Conservation (phyloP, 2,888 invertebrate species). For the Agelastica alni region DNA sequence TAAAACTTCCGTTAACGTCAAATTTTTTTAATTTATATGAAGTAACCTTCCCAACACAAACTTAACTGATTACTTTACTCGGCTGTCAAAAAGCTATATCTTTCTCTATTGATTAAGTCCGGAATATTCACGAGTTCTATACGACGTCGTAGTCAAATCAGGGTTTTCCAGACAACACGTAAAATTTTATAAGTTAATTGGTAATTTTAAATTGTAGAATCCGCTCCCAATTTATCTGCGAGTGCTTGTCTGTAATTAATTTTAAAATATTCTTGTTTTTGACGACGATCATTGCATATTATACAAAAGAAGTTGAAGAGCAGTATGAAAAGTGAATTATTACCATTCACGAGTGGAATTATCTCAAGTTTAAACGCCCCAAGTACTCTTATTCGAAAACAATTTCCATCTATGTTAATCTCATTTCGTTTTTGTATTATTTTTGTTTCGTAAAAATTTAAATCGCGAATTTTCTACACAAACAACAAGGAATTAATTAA, state of each 20-base stretch:
- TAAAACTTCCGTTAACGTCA: too few species aligned
- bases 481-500: too few species aligned
- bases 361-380: conserved; percentile 53
- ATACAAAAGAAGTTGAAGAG: conserved; percentile 49
- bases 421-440: neutral
- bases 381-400: conserved; percentile 55
- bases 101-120: too few species aligned
- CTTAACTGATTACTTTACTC: too few species aligned
- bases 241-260: conserved; percentile 46
- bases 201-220: neutral
- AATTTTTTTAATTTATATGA: too few species aligned
- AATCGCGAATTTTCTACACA: too few species aligned
- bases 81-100: too few species aligned
- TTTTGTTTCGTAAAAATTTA: too few species aligned
- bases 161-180: too few species aligned
- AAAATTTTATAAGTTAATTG: conserved; percentile 41
- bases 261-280: conserved; percentile 50
- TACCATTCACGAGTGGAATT: conserved; percentile 57
- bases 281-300: conserved; percentile 53
- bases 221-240: conserved; percentile 26
- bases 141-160: too few species aligned
- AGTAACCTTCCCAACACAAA: too few species aligned
- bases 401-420: conserved; percentile 50
- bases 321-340: conserved; percentile 58
- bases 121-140: too few species aligned